Conservation (phyloP, 2,113 vertebrate species). For the Callaeas wilsoni region DNA sequence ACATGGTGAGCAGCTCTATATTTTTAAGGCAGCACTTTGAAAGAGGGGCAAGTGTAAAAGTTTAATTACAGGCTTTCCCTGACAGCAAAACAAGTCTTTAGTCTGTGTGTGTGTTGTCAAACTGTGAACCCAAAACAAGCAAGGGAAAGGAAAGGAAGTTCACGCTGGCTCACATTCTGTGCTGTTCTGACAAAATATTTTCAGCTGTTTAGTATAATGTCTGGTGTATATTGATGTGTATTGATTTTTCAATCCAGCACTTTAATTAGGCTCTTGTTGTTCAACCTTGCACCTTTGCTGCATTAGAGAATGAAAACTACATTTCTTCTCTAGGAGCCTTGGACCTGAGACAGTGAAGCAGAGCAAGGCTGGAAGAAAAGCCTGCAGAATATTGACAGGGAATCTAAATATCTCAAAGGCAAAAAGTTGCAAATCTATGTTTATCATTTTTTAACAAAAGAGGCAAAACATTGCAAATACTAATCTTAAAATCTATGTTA, state of each 20-base stretch:
- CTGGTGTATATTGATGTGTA: slow-evolving; percentile 53
- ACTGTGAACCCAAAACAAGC: background rate
- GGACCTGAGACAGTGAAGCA: background rate
- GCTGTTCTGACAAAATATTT: slow-evolving; percentile 51
- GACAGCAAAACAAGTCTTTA: background rate
- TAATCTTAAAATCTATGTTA: slow-evolving; percentile 63
- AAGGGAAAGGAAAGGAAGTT: background rate
- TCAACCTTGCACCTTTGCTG: slow-evolving; percentile 57
- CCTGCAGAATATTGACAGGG: slow-evolving; percentile 46
- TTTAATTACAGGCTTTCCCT: background rate
- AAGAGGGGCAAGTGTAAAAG: background rate
- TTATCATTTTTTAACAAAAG: slow-evolving; percentile 50
- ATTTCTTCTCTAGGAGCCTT: background rate
- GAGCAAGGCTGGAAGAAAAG: background rate
- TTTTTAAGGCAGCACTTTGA: background rate
- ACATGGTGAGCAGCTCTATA: background rate
- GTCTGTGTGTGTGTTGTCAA: background rate
- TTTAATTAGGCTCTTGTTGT: slow-evolving; percentile 66
- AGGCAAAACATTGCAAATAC: slow-evolving; percentile 30
- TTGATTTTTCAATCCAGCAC: slow-evolving; percentile 47
- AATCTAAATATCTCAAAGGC: slow-evolving; percentile 61
- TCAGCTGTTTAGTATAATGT: slow-evolving; percentile 54
- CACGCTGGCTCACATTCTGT: background rate
- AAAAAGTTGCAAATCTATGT: slow-evolving; percentile 38
- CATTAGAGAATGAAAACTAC: slow-evolving; percentile 14